phyloP scores from a whole-genome alignment of 1,140 invertebrate genomes.

The Macrostomum lignano region DNA sequence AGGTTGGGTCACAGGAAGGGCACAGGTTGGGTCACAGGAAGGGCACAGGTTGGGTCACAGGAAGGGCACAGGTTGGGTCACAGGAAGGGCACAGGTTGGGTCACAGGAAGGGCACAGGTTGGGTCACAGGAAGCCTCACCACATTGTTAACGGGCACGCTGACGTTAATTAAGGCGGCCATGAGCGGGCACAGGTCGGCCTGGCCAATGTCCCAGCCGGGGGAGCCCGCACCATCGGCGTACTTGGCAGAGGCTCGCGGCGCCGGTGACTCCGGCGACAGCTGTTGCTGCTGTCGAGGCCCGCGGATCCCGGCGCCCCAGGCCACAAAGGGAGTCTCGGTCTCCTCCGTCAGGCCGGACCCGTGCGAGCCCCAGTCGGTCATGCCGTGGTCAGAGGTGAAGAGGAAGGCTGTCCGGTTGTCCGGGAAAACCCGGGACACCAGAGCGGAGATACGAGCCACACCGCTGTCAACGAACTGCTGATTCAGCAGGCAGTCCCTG shows the following conservation, averaged over 20 bases:
- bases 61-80: no score
- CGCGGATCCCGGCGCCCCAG: slow-evolving; percentile 51
- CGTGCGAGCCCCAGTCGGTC: slow-evolving; percentile 80
- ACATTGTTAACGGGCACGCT: slow-evolving; percentile 64
- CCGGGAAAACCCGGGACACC: slow-evolving; percentile 11
- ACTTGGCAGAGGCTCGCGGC: neutral
- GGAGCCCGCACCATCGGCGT: slow-evolving; percentile 9
- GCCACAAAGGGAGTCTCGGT: slow-evolving; percentile 68
- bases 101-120: no score
- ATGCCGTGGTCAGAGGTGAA: slow-evolving; percentile 91
- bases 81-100: no score
- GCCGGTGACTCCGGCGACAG: neutral
- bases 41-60: no score
- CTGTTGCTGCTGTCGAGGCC: neutral
- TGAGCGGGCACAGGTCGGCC: slow-evolving; percentile 59
- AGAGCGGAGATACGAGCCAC: neutral
- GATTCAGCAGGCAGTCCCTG: no score
- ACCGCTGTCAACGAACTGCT: neutral
- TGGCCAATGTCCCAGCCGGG: slow-evolving; percentile 31
- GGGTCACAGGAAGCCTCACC: no score
- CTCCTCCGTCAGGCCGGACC: slow-evolving; percentile 56
- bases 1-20: no score
- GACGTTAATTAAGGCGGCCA: slow-evolving; percentile 52
- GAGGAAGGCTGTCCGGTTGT: slow-evolving; percentile 52
- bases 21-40: no score